Evolutionary conservation across 1,140 invertebrate genomes (phyloP).

Genomic region (Conus betulinus): DNA sequence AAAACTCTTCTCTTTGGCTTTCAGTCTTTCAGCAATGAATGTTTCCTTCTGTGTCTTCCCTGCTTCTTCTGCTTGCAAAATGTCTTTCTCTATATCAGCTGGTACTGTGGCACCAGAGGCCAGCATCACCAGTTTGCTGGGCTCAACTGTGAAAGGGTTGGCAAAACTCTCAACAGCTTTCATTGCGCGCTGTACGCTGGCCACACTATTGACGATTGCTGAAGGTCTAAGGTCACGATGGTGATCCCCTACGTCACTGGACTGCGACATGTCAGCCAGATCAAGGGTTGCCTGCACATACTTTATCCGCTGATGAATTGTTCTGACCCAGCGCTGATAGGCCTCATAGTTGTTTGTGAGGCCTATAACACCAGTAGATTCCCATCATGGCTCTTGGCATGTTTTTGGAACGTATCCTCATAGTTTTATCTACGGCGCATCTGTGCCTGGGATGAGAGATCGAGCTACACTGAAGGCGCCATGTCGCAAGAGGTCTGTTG

Average conservation of each 20-base stretch:
- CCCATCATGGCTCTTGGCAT: slow-evolving; percentile 35
- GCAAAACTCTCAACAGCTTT: slow-evolving; percentile 39
- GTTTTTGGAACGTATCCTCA: slow-evolving; percentile 52
- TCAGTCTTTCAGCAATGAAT: slow-evolving; percentile 48
- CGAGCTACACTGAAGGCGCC: slow-evolving; percentile 53
- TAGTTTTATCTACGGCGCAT: slow-evolving; percentile 54
- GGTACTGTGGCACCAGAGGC: slow-evolving; percentile 34
- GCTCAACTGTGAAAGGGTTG: slow-evolving; percentile 44
- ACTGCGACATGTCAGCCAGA: slow-evolving; percentile 34
- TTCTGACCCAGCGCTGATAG: slow-evolving; percentile 48
- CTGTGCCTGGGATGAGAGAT: slow-evolving; percentile 49
- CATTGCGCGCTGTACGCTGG: slow-evolving; percentile 27
- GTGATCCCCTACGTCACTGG: background rate
- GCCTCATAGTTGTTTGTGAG: slow-evolving; percentile 35
- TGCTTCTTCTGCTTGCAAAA: slow-evolving; percentile 21
- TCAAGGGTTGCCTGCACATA: slow-evolving; percentile 40
- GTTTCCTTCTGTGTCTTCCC: slow-evolving; percentile 30
- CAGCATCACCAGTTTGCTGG: slow-evolving; percentile 35
- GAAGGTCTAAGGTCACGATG: slow-evolving; percentile 47
- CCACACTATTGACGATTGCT: slow-evolving; percentile 44
- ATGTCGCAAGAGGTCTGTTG: slow-evolving; percentile 36
- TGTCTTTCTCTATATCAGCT: slow-evolving; percentile 28
- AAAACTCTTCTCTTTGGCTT: slow-evolving; percentile 35
- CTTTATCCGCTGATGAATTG: slow-evolving; percentile 37
- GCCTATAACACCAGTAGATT: slow-evolving; percentile 12